Conservation (phyloP, 2,113 vertebrate species). For the Serinus canaria region DNA sequence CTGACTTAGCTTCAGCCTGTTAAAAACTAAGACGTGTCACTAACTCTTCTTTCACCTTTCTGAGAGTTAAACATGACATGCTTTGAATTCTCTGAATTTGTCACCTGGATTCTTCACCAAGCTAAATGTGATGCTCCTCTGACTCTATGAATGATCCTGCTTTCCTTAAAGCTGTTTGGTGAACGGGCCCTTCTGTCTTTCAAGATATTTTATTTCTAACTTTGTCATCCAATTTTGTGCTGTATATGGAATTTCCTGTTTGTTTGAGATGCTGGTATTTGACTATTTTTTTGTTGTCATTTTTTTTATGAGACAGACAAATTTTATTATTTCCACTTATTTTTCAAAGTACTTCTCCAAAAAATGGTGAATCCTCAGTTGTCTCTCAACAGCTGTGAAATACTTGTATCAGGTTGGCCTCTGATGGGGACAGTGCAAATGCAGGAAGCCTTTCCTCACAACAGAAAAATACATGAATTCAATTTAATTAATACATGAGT, state of each 20-base stretch:
- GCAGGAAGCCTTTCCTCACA: neutral
- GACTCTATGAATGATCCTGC: neutral
- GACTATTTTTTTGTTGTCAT: neutral
- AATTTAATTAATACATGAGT: neutral
- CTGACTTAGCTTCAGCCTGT: neutral
- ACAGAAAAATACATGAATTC: neutral
- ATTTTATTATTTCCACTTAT: neutral
- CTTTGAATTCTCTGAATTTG: neutral
- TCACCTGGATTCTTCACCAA: neutral
- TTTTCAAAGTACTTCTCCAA: neutral
- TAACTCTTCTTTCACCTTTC: neutral
- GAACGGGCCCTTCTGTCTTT: neutral
- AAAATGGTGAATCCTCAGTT: neutral
- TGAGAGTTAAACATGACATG: neutral
- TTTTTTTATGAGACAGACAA: neutral
- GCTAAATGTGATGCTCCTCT: neutral
- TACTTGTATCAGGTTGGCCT: neutral
- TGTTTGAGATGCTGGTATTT: neutral
- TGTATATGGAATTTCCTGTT: neutral
- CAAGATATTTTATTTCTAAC: neutral
- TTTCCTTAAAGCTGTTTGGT: neutral
- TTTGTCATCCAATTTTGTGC: neutral
- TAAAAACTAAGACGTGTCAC: neutral
- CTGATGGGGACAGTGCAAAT: neutral
- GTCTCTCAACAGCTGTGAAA: neutral